Percentiles rank a stretch among this genome's conserved stretches.
Conservation (phyloP, 2,113 vertebrate genomes). For the Ammodramus savannarum region DNA sequence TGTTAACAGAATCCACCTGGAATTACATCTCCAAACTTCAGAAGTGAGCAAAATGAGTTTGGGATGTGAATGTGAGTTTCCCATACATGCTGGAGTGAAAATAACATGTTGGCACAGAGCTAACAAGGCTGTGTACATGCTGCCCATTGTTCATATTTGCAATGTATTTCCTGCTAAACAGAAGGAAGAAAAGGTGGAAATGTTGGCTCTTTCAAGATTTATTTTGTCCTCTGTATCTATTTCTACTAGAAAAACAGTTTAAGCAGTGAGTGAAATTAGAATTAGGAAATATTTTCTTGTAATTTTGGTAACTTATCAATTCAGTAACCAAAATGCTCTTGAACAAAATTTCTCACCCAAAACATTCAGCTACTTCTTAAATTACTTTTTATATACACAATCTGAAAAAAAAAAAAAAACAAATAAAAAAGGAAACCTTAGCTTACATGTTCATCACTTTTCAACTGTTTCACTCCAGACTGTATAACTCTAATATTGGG, state of each 20-base stretch:
- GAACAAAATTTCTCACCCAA: background rate
- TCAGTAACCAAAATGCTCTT: background rate
- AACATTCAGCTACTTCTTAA: background rate
- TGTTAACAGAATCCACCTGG: background rate
- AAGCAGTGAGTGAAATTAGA: background rate
- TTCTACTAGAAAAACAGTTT: background rate
- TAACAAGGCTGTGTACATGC: background rate
- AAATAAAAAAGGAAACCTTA: background rate
- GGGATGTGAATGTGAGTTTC: background rate
- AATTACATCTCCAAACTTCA: background rate
- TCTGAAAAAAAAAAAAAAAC: background rate
- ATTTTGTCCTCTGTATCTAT: background rate
- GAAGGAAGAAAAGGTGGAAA: background rate
- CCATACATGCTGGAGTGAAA: background rate
- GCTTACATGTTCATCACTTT: constrained; percentile 81
- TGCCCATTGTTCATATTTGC: background rate
- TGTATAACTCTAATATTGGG: constrained; percentile 88
- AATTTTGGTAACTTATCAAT: background rate
- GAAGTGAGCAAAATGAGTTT: background rate
- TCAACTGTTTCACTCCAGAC: constrained; percentile 80
- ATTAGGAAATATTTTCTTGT: background rate
- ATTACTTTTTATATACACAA: background rate
- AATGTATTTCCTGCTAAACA: background rate
- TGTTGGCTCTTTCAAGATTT: background rate
- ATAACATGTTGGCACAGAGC: background rate